Percentiles rank a stretch among this genome's conserved stretches.
Conservation (phyloP, 2,113 vertebrate species). For the Nerophis ophidion region DNA sequence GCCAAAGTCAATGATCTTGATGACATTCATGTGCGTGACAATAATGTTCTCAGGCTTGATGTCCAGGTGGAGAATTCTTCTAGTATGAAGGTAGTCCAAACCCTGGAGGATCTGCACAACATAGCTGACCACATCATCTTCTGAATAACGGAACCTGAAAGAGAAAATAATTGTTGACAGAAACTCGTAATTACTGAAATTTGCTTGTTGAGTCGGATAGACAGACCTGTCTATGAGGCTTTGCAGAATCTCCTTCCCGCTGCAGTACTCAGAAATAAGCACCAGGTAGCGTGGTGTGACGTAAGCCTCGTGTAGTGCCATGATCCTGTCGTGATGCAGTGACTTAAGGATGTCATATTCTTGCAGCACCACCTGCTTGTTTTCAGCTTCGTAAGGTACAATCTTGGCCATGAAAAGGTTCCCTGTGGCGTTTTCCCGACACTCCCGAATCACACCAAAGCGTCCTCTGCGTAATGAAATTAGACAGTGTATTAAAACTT, state of each 20-base stretch:
- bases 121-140: slow-evolving; percentile 91
- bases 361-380: slow-evolving; percentile 83
- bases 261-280: slow-evolving; percentile 89
- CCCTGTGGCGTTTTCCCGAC: slow-evolving; percentile 91
- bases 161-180: background rate
- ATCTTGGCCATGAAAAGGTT: slow-evolving; percentile 96
- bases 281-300: slow-evolving; percentile 96
- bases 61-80: slow-evolving; percentile 88
- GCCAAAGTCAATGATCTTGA: slow-evolving; percentile 97
- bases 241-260: slow-evolving; percentile 90
- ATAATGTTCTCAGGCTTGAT: slow-evolving; percentile 94
- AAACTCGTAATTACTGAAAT: background rate
- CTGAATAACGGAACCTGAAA: slow-evolving; percentile 90
- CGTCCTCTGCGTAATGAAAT: slow-evolving; percentile 75
- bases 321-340: slow-evolving; percentile 87
- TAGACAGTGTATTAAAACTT: background rate
- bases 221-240: slow-evolving; percentile 88
- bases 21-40: slow-evolving; percentile 80
- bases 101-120: slow-evolving; percentile 89
- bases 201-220: background rate
- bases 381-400: slow-evolving; percentile 85
- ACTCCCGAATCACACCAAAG: slow-evolving; percentile 90
- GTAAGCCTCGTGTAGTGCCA: slow-evolving; percentile 93
- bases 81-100: slow-evolving; percentile 87
- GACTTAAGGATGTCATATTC: slow-evolving; percentile 95